Evolutionary conservation across 2,113 vertebrate species (phyloP).

Genomic region (Heterocephalus glaber): DNA sequence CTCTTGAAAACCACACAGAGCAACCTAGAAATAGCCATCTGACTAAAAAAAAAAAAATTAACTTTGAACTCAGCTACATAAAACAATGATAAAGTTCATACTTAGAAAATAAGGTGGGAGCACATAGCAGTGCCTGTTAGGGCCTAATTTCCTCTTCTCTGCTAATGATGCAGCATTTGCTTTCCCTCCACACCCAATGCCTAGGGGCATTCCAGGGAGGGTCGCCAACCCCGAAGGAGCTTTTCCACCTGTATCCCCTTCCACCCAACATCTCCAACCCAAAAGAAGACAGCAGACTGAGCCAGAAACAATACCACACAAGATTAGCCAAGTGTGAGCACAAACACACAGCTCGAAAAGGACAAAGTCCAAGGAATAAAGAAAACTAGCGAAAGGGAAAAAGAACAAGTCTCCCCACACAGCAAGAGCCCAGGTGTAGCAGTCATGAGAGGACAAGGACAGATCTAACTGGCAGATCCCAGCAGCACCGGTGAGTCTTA

Average conservation of each 20-base stretch:
- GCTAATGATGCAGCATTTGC: neutral
- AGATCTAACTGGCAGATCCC: accelerated
- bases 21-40: conserved; percentile 20
- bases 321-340: neutral
- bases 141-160: neutral
- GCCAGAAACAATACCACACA: neutral
- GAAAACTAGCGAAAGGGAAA: neutral
- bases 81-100: neutral
- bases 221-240: neutral
- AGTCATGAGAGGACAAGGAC: neutral
- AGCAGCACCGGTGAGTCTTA: neutral
- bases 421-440: neutral
- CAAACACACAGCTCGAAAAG: neutral
- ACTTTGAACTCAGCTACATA: neutral
- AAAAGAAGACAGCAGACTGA: neutral
- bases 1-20: neutral
- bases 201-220: neutral
- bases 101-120: neutral
- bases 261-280: neutral
- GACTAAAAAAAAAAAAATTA: neutral
- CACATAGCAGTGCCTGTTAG: neutral
- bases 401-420: accelerated
- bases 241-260: neutral
- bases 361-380: neutral
- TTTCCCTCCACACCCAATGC: neutral